Base-by-base conservation (phyloP, 1,140 invertebrate species). In the Tetranychus cinnabarinus region DNA sequence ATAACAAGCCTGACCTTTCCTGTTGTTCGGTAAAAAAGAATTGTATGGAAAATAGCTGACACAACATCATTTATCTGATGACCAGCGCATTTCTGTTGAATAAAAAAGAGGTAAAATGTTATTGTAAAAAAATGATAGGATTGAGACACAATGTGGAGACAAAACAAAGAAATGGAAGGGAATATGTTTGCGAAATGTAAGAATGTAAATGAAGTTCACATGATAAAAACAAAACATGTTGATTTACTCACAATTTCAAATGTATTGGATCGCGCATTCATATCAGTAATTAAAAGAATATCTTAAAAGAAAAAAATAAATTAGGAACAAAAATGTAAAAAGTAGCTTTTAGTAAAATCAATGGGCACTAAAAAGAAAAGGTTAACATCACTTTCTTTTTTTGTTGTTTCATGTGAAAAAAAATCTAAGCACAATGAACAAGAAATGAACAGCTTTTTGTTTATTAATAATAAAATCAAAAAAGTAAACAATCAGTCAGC, bases 41-140 rank as follows among this genome's bases (percentile, higher is more conserved):
- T 81, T 33, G 88, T 92, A 75, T 96, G 90, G 73, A 97, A 96
- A 64, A 97, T 82, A 72, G 86, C 85, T 15, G 85, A 82, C 31
- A 93, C 85, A 42, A 88, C 88, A 74, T 97, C 91, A 72, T 92
- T 88, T 63, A 95, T 85, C 74, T 96, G 89, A 60, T 86, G 79
- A 58, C 86, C 88, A 74, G 93, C 89, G 45, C 69, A 71, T 50
- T 58, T 58, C 37, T 59, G 62, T 34, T 42, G 45, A n/a, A 33
- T 5, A 50, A 62, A 33, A 13, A 15, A 56, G 36, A 37, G 56
- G 58, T 54, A n/a, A 12, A 15, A 45, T 31, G 57, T 37, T 2
- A 47, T 3, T 37, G 15, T 56, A 62, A 52, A 63, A 10, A 63
- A 54, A 62, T 31, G n/a, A 54, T 54, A 56, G 59, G 48, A 58